Evolutionary conservation across 2,113 vertebrate species (phyloP).

Genomic region (Otolemur garnettii): DNA sequence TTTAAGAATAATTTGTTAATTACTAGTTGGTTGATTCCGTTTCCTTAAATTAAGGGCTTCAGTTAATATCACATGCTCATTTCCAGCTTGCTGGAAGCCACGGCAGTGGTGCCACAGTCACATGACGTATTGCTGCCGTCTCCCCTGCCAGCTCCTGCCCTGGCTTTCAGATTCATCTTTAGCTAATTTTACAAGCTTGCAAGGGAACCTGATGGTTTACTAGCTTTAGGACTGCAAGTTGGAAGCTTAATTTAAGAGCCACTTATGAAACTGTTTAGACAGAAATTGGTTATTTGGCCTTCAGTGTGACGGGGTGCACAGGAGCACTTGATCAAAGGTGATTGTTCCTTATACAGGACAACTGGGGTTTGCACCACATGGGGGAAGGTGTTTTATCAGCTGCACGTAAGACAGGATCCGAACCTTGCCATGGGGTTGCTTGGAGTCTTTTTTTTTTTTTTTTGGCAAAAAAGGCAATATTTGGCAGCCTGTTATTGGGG

Average conservation of each 20-base stretch:
- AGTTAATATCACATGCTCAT: slow-evolving; percentile 83
- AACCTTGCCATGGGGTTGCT: slow-evolving; percentile 29
- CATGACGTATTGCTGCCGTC: neutral
- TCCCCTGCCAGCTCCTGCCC: slow-evolving; percentile 46
- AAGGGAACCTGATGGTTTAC: slow-evolving; percentile 56
- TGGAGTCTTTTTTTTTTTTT: neutral
- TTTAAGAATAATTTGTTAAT: slow-evolving; percentile 89
- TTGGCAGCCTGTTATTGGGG: neutral
- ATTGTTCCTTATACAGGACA: slow-evolving; percentile 39
- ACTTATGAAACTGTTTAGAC: slow-evolving; percentile 62
- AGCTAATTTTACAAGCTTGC: slow-evolving; percentile 69
- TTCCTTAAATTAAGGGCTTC: slow-evolving; percentile 84
- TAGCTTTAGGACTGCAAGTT: slow-evolving; percentile 45
- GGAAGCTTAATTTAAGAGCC: slow-evolving; percentile 59
- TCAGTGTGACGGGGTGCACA: neutral
- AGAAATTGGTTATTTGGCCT: slow-evolving; percentile 43
- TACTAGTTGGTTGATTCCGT: slow-evolving; percentile 84
- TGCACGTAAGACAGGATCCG: neutral
- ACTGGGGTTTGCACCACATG: neutral
- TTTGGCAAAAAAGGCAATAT: slow-evolving; percentile 8
- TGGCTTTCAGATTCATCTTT: slow-evolving; percentile 58
- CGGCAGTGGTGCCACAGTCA: slow-evolving; percentile 43
- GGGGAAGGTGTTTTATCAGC: slow-evolving; percentile 53
- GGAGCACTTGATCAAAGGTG: neutral
- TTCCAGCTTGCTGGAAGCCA: slow-evolving; percentile 77